A percentile compares a stretch with the other conserved stretches of the same genome.
phyloP scores from a whole-genome alignment of 2,113 vertebrate species.

The Antechinus flavipes region DNA sequence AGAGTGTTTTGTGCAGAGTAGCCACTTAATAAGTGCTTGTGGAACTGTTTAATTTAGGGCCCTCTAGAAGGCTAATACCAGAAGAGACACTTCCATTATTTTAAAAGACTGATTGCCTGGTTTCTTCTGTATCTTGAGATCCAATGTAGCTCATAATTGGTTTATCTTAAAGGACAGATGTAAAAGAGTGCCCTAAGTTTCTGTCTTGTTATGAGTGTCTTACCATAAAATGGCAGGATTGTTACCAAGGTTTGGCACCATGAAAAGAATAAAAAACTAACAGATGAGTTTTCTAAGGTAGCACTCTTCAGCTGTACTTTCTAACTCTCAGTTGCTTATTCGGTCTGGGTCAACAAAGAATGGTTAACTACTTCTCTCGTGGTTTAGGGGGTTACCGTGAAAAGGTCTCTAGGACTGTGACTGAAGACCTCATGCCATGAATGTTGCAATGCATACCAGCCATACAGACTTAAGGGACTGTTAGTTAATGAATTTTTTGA shows the following conservation, averaged over 20 bases:
- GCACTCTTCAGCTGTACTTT: background rate
- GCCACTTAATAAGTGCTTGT: too few species aligned
- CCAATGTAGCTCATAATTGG: background rate
- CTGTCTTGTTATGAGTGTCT: constrained; percentile 22
- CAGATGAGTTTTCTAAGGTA: background rate
- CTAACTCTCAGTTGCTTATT: too few species aligned
- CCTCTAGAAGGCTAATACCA: background rate
- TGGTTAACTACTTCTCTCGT: too few species aligned
- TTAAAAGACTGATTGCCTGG: background rate
- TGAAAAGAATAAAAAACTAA: background rate
- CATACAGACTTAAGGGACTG: background rate
- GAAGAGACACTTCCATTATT: background rate
- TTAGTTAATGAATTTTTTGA: too few species aligned
- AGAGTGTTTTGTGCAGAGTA: too few species aligned
- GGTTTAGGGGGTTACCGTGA: background rate
- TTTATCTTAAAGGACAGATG: background rate
- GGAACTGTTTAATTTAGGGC: background rate
- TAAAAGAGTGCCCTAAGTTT: background rate
- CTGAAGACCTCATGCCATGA: constrained; percentile 3
- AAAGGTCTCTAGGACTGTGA: background rate
- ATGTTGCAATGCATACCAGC: constrained; percentile 16
- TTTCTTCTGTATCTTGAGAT: constrained; percentile 12
- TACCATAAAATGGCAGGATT: background rate
- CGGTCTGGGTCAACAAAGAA: too few species aligned
- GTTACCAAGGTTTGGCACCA: background rate